Base-by-base conservation (phyloP, 2,113 vertebrate genomes). In the Stegostoma tigrinum region DNA sequence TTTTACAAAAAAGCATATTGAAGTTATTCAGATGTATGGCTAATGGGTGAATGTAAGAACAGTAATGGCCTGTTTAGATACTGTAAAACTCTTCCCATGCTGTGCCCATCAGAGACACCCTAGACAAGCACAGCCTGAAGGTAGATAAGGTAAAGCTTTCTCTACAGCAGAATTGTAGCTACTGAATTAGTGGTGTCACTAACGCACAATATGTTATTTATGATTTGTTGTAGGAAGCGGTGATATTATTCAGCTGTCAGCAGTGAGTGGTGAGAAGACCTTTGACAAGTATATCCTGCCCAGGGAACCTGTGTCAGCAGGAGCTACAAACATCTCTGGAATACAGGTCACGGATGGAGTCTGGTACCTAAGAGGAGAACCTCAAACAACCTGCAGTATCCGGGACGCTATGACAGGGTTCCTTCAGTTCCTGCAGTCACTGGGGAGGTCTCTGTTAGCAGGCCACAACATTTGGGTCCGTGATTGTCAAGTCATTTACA, bases 201-300 rank as follows among this genome's bases (percentile, higher is more conserved):
- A n/a, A 64, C 15, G 4, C 86, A 55, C 48, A 89, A 2, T 89
- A 55, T 83, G 21, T 45, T 38, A 42, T 80, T 80, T 83, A 66
- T 66, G 6, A 38, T 66, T 66, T 91, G 12, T 66, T 17, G 5
- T 19, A 91, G 89, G 34, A n/a, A n/a, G n/a, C 0, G 55, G 55
- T 38, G 86, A 96, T 27, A 96, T 96, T 70, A 52, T 96, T 2
- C 95, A 91, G 66, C 42, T 96, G 8, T 55, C 66, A 1, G 95
- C 95, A 38, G 89, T 96, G 45, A 96, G 87, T 78, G 95, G 95
- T 6, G 95, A 96, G 67, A 91, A 75, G 95, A 72, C 38, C 66
- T 91, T 96, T 24, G 14, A 93, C 52, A n/a, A 91, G 14, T 91
- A 93, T 34, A 90, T 96, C 67, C 5, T 89, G 86, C 95, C 95